Percentiles rank a stretch among this genome's conserved stretches.
Evolutionary conservation across 2,888 invertebrate species (phyloP).

Genomic region (Hedya salicella): DNA sequence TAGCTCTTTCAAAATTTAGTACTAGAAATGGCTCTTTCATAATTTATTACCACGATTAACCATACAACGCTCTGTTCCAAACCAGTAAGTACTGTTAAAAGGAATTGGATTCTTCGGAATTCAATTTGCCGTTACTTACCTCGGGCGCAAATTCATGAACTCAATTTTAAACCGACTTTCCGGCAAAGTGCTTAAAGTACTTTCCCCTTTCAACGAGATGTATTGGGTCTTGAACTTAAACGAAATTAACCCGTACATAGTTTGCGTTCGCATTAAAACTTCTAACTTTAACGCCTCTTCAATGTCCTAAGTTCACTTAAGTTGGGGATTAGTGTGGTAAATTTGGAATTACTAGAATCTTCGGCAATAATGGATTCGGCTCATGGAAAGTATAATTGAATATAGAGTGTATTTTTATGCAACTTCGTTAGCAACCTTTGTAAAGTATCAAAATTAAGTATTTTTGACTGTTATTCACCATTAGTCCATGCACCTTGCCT

Average conservation of each 20-base stretch:
- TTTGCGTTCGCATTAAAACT: slow-evolving; percentile 50
- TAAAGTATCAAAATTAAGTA: too few relatives aligned
- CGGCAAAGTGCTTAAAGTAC: slow-evolving; percentile 42
- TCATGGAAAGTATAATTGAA: neutral
- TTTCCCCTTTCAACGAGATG: slow-evolving; percentile 46
- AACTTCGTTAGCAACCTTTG: too few relatives aligned
- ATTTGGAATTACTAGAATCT: neutral
- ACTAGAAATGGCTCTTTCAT: too few relatives aligned
- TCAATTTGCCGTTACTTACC: slow-evolving; percentile 42
- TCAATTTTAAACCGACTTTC: slow-evolving; percentile 45
- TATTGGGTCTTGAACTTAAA: slow-evolving; percentile 49
- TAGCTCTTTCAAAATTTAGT: too few relatives aligned
- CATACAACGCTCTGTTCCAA: neutral
- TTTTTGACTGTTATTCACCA: too few relatives aligned
- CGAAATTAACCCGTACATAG: slow-evolving; percentile 42
- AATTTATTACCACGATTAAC: too few relatives aligned
- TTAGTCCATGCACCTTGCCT: too few relatives aligned
- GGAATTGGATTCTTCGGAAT: slow-evolving; percentile 36
- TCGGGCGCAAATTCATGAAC: slow-evolving; percentile 35
- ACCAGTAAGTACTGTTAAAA: slow-evolving; percentile 24
- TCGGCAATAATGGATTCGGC: neutral
- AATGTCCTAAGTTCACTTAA: slow-evolving; percentile 4
- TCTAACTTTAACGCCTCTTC: slow-evolving; percentile 44
- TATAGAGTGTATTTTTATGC: neutral
- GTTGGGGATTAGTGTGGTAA: neutral